Evolutionary conservation across 2,113 vertebrate species (phyloP).

Genomic region (Ceyx margarethae): DNA sequence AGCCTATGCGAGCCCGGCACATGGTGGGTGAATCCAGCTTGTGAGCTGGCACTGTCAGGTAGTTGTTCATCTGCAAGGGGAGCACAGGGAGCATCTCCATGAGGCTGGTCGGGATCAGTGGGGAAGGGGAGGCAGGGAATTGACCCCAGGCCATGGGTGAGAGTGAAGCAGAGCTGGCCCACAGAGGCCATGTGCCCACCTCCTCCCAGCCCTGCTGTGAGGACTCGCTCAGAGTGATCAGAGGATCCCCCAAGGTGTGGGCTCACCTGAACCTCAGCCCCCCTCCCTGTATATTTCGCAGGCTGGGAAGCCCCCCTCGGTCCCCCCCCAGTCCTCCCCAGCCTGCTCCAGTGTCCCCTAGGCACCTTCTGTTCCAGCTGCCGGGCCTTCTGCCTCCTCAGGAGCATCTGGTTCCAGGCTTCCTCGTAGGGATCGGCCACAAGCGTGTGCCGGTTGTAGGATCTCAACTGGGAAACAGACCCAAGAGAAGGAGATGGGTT

Average conservation of each 20-base stretch:
- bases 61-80: slow-evolving; percentile 82
- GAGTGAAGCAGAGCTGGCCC: neutral
- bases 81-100: fast-evolving
- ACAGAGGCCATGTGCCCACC: fast-evolving
- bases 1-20: slow-evolving; percentile 87
- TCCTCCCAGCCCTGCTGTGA: neutral
- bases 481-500: neutral
- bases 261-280: neutral
- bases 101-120: fast-evolving
- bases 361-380: slow-evolving; percentile 88
- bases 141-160: neutral
- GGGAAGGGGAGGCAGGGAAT: neutral
- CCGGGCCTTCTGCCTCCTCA: slow-evolving; percentile 86
- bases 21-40: slow-evolving; percentile 89
- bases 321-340: fast-evolving
- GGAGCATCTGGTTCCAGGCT: slow-evolving; percentile 84
- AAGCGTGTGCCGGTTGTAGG: slow-evolving; percentile 95
- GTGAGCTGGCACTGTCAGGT: slow-evolving; percentile 89
- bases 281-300: neutral
- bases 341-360: fast-evolving
- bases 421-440: slow-evolving; percentile 92
- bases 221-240: neutral
- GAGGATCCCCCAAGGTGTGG: neutral
- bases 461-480: slow-evolving; percentile 80
- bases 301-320: neutral